Conservation (phyloP, 2,888 invertebrate genomes). For the Eilema depressum region DNA sequence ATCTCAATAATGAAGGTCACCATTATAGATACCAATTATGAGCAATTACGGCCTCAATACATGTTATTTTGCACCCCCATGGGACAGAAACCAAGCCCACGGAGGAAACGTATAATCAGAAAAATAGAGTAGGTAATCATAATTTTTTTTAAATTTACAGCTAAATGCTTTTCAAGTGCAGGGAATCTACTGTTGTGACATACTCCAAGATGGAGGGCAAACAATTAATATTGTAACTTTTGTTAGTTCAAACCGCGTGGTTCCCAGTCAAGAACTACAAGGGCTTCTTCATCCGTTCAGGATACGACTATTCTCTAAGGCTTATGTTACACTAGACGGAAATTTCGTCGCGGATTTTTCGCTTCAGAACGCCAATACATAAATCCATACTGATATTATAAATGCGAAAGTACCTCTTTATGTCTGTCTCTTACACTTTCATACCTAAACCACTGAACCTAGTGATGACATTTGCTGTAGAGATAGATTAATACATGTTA, state of each 20-base stretch:
- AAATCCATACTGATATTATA: too few species aligned
- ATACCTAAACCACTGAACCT: too few species aligned
- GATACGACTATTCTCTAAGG: background rate
- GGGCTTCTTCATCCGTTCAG: background rate
- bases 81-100: background rate
- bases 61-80: background rate
- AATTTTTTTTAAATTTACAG: too few species aligned
- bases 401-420: too few species aligned
- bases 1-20: background rate
- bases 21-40: background rate
- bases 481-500: too few species aligned
- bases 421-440: too few species aligned
- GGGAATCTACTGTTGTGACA: background rate
- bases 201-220: background rate
- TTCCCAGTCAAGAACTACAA: background rate
- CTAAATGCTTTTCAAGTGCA: constrained; percentile 2
- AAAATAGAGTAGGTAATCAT: background rate
- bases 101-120: background rate
- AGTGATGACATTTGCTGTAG: too few species aligned
- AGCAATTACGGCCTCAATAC: background rate
- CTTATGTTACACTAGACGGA: too few species aligned
- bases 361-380: too few species aligned
- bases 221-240: background rate
- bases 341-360: too few species aligned
- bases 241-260: background rate